phyloP scores from a whole-genome alignment of 1,140 invertebrate genomes.

The Apis mellifera region DNA sequence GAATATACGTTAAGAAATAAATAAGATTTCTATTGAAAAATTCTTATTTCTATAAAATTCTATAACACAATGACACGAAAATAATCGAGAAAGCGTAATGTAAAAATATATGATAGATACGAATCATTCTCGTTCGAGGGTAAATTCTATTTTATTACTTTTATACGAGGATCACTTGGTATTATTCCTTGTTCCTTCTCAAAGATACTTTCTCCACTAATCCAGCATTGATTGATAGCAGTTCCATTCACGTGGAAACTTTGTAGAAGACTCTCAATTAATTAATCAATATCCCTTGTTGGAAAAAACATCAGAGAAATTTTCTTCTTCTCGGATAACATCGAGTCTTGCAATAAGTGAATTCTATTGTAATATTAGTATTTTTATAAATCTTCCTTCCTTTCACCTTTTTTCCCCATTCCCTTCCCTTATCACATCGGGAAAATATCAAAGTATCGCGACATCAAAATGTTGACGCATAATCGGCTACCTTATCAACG shows the following conservation, averaged over 20 bases:
- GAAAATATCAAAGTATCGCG: neutral
- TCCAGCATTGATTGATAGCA: neutral
- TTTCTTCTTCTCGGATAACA: neutral
- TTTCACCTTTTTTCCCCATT: too few relatives aligned
- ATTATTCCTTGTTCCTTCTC: neutral
- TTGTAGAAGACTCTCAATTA: neutral
- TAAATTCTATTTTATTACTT: neutral
- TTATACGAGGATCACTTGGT: neutral
- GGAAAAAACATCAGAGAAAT: neutral
- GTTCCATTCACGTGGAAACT: neutral
- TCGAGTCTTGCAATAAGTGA: neutral
- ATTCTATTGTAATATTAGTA: neutral
- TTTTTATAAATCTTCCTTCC: too few relatives aligned
- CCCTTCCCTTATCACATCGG: too few relatives aligned
- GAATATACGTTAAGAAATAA: neutral
- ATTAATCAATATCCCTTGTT: neutral
- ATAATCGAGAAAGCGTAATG: neutral
- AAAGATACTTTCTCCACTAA: neutral
- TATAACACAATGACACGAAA: neutral
- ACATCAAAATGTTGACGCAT: neutral
- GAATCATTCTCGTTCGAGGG: neutral
- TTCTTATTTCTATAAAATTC: neutral
- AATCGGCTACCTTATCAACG: neutral
- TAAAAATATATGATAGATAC: neutral
- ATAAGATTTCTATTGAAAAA: neutral